Conservation (phyloP, 2,113 vertebrate species). For the Natator depressus region DNA sequence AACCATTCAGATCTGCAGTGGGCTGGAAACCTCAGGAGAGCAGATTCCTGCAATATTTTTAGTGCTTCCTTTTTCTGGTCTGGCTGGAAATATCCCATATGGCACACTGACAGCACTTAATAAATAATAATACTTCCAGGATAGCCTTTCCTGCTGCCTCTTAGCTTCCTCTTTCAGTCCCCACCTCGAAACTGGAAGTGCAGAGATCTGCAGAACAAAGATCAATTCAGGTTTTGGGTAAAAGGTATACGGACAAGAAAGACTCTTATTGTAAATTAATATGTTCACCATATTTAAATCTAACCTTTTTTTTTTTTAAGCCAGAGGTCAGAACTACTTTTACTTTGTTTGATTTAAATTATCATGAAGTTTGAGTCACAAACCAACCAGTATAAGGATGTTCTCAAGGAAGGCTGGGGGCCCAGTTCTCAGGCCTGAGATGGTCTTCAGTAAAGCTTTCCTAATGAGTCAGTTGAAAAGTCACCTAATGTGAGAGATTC, state of each 20-base stretch:
- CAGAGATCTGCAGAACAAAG: not conserved
- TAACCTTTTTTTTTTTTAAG: not conserved
- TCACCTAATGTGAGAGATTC: rapidly evolving
- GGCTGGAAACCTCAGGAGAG: not conserved
- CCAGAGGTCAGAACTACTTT: not conserved
- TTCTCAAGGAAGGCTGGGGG: not conserved
- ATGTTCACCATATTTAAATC: not conserved
- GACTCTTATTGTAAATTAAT: not conserved
- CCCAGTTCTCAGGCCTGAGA: not conserved
- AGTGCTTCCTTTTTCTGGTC: not conserved
- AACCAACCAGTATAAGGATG: not conserved
- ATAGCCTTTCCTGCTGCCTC: not conserved
- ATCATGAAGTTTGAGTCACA: not conserved
- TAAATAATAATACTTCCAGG: not conserved
- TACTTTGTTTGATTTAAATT: not conserved
- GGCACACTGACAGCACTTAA: not conserved
- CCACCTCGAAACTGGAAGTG: not conserved
- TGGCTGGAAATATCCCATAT: not conserved
- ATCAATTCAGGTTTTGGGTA: not conserved
- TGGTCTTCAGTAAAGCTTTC: not conserved
- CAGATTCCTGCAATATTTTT: not conserved
- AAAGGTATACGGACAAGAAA: not conserved
- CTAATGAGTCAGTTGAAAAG: not conserved
- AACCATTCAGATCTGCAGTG: not conserved
- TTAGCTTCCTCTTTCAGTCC: not conserved